Base-by-base conservation (phyloP, 2,888 invertebrate genomes). In the Apamea anceps region DNA sequence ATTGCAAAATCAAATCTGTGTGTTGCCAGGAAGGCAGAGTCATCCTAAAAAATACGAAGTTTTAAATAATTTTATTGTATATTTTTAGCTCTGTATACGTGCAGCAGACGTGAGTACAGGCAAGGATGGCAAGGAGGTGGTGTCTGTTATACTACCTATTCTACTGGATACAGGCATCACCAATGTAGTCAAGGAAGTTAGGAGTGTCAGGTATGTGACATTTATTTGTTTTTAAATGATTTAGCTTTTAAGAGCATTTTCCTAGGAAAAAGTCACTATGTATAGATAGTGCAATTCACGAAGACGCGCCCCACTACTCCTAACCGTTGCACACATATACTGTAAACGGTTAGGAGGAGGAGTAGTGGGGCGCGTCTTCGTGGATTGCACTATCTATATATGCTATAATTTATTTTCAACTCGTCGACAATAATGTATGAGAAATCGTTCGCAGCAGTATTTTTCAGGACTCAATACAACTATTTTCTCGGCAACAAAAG, bases 161-260 rank as follows among this genome's bases (percentile, higher is more conserved):
- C 94, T 99, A 42, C 95, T 99, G 48, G 98, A 98, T 79, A 97
- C 97, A 65, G 99, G 99, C 12, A 98, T 99, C 66, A 98, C 97
- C 6, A 98, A 98, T 91, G 96, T 98, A 0, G 99, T 99, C 0
- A 96, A 97, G 8, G 98, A 98, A 94, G 98, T 99, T 68, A 97
- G 99, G 85, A 97, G 98, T 82, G 97, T 99, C 82, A 98, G 98
- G 97, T 98, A 90, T 88, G 87, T 54, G n/a, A 15, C 28, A 45
- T 48, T 37, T n/a, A 2, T 51, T 78, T 42, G 42, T 67, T 67
- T 37, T 37, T 25, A 25, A 25, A 66, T 37, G 7, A 25, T 42
- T 4, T 66, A 42, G 25, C 8, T 42, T 37, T 66, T 66, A 37
- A 37, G 66, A 66, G 8, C 25, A 15, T 25, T 15, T 66, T 66